Percentiles rank a stretch among this genome's conserved stretches.
These are phyloP conservation scores for Aphidius colemani DNA, from an alignment of 2,888 invertebrate species.

Conservation along the genomic window DNA sequence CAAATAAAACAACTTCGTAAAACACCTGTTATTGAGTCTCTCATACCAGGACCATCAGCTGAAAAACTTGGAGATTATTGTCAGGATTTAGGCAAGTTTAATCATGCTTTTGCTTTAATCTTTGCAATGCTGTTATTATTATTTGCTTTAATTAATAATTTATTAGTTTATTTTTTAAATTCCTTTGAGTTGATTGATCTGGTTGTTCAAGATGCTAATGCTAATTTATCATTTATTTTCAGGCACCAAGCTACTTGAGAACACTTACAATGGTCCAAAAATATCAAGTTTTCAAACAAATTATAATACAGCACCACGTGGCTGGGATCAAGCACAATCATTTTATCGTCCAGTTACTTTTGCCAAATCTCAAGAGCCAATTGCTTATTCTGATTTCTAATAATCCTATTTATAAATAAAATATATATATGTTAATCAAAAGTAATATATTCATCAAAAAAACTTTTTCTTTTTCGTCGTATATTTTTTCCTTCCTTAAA, in stretches of 20 bases:
- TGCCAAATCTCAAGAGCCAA: slow-evolving; percentile 62
- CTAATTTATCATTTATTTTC: slow-evolving; percentile 19
- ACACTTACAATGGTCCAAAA: slow-evolving; percentile 52
- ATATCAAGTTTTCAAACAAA: slow-evolving; percentile 63
- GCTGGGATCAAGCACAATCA: slow-evolving; percentile 75
- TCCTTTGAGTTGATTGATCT: background rate
- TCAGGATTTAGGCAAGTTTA: slow-evolving; percentile 54
- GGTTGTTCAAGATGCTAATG: background rate
- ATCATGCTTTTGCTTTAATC: slow-evolving; percentile 37
- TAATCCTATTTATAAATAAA: background rate
- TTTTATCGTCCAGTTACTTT: slow-evolving; percentile 77
- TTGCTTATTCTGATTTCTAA: slow-evolving; percentile 56
- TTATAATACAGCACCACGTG: slow-evolving; percentile 83
- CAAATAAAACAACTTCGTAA: slow-evolving; percentile 49
- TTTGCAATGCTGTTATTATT: slow-evolving; percentile 4
- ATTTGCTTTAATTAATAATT: background rate
- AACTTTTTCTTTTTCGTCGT: no score
- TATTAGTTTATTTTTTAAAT: slow-evolving; percentile 3
- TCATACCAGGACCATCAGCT: slow-evolving; percentile 47
- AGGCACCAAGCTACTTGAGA: slow-evolving; percentile 48
- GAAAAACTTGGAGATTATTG: slow-evolving; percentile 42
- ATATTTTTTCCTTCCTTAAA: no score
- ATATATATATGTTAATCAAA: no score
- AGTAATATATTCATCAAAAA: no score
- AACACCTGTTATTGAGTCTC: slow-evolving; percentile 52